Evolutionary conservation across 2,113 vertebrate genomes (phyloP), one percentile per base, ranked within the genome.

Genomic region (Xenopus laevis): DNA sequence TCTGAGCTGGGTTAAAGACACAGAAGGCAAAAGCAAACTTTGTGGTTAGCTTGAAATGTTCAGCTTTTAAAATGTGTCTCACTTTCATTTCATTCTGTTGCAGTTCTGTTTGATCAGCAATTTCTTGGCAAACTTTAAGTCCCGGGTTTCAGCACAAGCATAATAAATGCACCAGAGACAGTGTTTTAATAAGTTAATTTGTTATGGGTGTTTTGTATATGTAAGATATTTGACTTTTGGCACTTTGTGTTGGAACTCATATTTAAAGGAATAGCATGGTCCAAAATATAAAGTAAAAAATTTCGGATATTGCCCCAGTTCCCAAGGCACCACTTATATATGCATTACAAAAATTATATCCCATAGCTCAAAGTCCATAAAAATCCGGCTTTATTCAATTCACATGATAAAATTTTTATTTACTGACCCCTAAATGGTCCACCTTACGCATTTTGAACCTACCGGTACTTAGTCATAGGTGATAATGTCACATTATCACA

Each of bases 151-250:
- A 77, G 74, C 55, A 70, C 66, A 77, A 64, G 47, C 46, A 77
- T 57, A 77, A 77, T 57, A 77, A 77, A 77, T 70, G 67, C 57
- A 47, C 74, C 7, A 58, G 59, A 77, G 74, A 77, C 74, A 77
- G 66, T 66, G 66, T 70, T 77, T 77, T 77, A 77, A 77, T 77
- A 70, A 77, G 59, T 30, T 53, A 46, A 64, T 77, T 77, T 77
- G 47, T 70, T 77, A 70, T 70, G 30, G 74, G 59, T 68, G 52
- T 60, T 77, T 70, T 64, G 59, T 70, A 52, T 57, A 13, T 68
- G 59, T 55, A 77, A 59, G 72, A 74, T 60, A 68, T 68, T 67
- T 61, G 45, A 64, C 66, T 53, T 33, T 62, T 70, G 66, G 74
- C 66, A 64, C 46, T 70, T 62, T 53, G 27, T 20, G 53, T 68